Evolutionary conservation across 2,113 vertebrate genomes (phyloP), one percentile per base, ranked within the genome.

Genomic region (Aspidoscelis tigris): DNA sequence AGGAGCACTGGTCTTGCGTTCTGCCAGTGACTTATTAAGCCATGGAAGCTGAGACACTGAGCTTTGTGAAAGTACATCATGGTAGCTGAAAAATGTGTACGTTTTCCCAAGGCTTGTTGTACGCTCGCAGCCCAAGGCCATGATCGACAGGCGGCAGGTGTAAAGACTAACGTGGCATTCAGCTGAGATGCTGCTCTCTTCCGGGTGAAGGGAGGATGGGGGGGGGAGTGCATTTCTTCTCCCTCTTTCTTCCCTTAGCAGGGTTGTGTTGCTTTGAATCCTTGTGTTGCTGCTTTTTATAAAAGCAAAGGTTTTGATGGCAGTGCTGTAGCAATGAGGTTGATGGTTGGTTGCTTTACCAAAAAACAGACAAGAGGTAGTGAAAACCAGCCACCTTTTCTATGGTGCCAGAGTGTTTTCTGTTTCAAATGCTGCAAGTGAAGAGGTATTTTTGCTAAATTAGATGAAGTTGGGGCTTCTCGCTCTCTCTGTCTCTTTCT

Each of bases 91-190:
- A 88, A 88, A 70, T 79, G 84, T 0, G 0, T 7, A 66, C 58
- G 79, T 90, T 91, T 94, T 92, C 92, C 81, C 89, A 93, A 81
- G 90, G 77, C 69, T 72, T 82, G 22, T 50, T 39, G 12, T n/a
- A 64, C 61, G 53, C 12, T 70, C 33, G 61, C 80, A 66, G 80
- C 66, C 65, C 0, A 9, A 83, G 66, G 0, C 5, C n/a, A 53
- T 76, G 89, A 92, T 2, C 22, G 81, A 83, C 41, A 22, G 61
- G 41, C 73, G 33, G 72, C 85, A 88, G 75, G 65, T 89, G 74
- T 80, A 66, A 53, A 5, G 47, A 47, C 53, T 53, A 78, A 82
- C 61, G 53, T 81, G 74, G 79, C 73, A 20, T 81, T 76, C 74
- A 66, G n/a, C 41, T 33, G 53, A 75, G 26, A 50, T 43, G 53